Evolutionary conservation across 2,113 vertebrate genomes (phyloP).

Genomic region (Trichechus manatus): DNA sequence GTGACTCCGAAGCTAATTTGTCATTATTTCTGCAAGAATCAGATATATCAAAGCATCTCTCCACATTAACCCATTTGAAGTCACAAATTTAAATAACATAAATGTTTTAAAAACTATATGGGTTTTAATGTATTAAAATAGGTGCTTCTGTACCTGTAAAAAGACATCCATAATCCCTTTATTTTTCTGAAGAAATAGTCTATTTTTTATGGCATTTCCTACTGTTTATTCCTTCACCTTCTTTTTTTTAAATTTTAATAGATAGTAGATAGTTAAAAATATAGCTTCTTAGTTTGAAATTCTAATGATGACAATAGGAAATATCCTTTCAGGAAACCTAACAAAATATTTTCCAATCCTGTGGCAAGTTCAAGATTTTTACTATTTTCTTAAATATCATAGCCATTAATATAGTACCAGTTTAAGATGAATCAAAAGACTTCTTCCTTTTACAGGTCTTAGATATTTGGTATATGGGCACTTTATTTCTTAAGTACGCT

Average conservation of each 20-base stretch:
- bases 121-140: neutral
- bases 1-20: neutral
- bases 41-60: slow-evolving; percentile 6
- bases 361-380: no score
- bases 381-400: no score
- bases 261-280: neutral
- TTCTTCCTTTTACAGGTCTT: neutral
- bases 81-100: slow-evolving; percentile 26
- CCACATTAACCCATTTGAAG: neutral
- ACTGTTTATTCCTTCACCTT: neutral
- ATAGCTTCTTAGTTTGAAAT: neutral
- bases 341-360: no score
- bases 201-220: neutral
- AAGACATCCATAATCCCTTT: neutral
- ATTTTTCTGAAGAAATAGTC: neutral
- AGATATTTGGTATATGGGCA: neutral
- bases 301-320: neutral
- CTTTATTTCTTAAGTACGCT: neutral
- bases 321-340: no score
- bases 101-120: neutral
- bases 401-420: no score
- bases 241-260: slow-evolving; percentile 12
- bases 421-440: no score
- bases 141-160: neutral
- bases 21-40: slow-evolving; percentile 31